Conservation (phyloP, 2,888 invertebrate genomes). For the Theretra japonica region DNA sequence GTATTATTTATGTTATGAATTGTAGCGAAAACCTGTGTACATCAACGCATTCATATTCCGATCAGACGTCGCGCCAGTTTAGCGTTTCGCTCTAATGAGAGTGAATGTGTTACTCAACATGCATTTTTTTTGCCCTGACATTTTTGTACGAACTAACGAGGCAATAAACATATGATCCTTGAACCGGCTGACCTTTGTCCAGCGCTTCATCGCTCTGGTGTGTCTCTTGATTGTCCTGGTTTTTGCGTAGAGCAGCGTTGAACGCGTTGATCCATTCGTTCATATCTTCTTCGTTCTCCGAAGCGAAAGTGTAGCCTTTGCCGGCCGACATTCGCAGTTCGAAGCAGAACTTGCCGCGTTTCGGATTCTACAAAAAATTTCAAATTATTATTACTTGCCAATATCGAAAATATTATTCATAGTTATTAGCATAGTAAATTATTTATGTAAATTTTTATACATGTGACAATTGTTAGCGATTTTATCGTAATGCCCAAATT, state of each 20-base stretch:
- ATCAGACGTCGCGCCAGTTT: not conserved
- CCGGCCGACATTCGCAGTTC: conserved; percentile 95
- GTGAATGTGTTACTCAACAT: not conserved
- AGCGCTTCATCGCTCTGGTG: conserved; percentile 91
- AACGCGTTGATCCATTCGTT: conserved; percentile 94
- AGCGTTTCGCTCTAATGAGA: not conserved
- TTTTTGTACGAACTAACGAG: not conserved
- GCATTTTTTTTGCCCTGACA: not conserved
- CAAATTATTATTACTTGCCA: not conserved
- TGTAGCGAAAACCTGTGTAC: too few species aligned
- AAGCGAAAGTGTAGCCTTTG: conserved; percentile 93
- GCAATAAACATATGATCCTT: conserved; percentile 11
- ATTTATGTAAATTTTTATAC: not conserved
- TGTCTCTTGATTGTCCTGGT: conserved; percentile 64
- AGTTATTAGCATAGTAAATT: not conserved
- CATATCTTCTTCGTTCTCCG: conserved; percentile 93
- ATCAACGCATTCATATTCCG: not conserved
- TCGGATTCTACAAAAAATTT: conserved; percentile 87
- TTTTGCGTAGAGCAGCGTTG: conserved; percentile 92
- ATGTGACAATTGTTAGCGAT: not conserved
- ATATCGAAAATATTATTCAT: not conserved
- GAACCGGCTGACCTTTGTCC: conserved; percentile 81
- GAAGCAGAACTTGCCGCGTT: conserved; percentile 93
- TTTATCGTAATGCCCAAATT: too few species aligned
- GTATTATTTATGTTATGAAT: too few species aligned